phyloP scores from a whole-genome alignment of 1,140 invertebrate species.

The Leucophenga varia region DNA sequence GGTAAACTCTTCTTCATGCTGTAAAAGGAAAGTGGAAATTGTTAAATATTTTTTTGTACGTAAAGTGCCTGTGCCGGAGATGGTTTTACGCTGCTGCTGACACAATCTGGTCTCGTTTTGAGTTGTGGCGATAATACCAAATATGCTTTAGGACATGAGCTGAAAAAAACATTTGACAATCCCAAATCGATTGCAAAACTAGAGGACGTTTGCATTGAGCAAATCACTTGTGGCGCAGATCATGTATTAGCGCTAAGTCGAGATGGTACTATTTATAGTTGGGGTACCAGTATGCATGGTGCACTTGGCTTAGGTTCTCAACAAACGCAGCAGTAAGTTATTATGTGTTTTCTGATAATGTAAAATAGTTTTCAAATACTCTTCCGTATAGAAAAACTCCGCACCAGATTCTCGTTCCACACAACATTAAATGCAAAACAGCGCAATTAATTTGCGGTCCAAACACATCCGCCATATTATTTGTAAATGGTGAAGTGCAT shows the following conservation, averaged over 20 bases:
- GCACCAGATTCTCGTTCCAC: not conserved
- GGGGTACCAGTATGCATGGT: slow-evolving; percentile 68
- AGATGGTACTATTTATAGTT: slow-evolving; percentile 67
- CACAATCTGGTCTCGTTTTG: slow-evolving; percentile 69
- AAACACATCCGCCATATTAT: slow-evolving; percentile 69
- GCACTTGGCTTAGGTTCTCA: slow-evolving; percentile 67
- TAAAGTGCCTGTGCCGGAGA: slow-evolving; percentile 61
- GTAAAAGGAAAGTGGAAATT: not conserved
- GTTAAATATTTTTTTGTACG: not conserved
- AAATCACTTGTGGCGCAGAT: slow-evolving; percentile 65
- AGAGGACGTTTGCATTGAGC: slow-evolving; percentile 65
- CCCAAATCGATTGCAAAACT: slow-evolving; percentile 66
- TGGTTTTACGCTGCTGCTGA: slow-evolving; percentile 67
- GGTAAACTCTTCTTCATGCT: slow-evolving; percentile 46
- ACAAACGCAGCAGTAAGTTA: slow-evolving; percentile 57
- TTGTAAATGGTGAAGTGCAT: slow-evolving; percentile 64
- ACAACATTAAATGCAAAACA: slow-evolving; percentile 42
- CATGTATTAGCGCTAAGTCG: slow-evolving; percentile 68
- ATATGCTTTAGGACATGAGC: slow-evolving; percentile 70
- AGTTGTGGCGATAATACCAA: slow-evolving; percentile 70
- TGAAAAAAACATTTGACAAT: slow-evolving; percentile 61
- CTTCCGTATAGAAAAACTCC: not conserved
- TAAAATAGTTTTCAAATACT: not conserved
- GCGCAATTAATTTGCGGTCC: slow-evolving; percentile 64
- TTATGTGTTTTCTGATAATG: not conserved